Evolutionary conservation across 1,140 invertebrate genomes (phyloP), one percentile per base, ranked within the genome.

Genomic region (Psilanteris sp.): DNA sequence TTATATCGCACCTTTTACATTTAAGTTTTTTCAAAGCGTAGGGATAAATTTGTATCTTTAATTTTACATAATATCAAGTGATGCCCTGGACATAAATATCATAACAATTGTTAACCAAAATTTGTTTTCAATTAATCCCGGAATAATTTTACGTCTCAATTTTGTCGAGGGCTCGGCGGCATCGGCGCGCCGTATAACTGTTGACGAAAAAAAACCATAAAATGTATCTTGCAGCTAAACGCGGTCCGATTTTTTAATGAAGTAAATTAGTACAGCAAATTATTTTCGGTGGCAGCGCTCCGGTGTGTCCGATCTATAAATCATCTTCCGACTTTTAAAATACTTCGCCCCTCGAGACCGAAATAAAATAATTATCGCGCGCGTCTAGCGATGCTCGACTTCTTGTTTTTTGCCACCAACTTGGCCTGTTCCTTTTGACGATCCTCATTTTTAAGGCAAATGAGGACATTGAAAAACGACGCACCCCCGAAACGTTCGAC

Each of bases 301-400:
- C 20, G 20, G 16, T 22, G 8, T 13, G 29, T 15, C n/a, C 31
- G 32, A 37, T 55, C 59, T 66, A 77, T 77, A 71, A 77, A 77
- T 77, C 74, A 77, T 77, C 44, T 61, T 71, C 50, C 18, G 66
- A 77, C 74, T 70, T 71, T 77, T 61, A 71, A 77, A 77, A 77
- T 71, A 67, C 66, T 41, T 15, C 66, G 55, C 59, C 66, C 66
- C 54, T 71, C 50, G 32, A 26, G 66, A 71, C 66, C 34, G 59
- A 77, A 77, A 77, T 77, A 71, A 76, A 76, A 76, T 76, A 76
- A 76, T 76, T 76, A 71, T 71, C 73, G 52, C 64, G 41, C 44
- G 39, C 54, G 48, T 64, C 55, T 75, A 48, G 55, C 18, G 34
- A 15, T 8, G 52, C 44, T 59, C 66, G n/a, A 59, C 66, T 70